Base-by-base conservation (phyloP, 2,797 vertebrate genomes). In the Hydrocynus forskahlii region DNA sequence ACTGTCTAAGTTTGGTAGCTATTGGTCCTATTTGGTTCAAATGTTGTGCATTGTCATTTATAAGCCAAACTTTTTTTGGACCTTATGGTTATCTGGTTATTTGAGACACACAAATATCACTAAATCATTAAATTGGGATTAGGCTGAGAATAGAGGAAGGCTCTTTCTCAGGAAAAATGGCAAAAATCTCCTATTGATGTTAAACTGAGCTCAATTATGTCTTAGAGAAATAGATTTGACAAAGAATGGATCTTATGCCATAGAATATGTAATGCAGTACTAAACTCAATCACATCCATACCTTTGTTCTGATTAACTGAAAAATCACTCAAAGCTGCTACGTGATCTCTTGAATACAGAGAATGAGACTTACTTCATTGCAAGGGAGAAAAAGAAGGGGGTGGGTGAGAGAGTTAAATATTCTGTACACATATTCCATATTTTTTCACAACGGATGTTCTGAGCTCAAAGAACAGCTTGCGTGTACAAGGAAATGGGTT, bases 381-480 rank as follows among this genome's bases (percentile, higher is more conserved):
- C 29, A 64, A 38, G 2, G 6, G 14, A 17, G 62, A 64, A 64
- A 4, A 12, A 38, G 62, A 63, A 60, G 12, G 60, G n/a, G 19
- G 55, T 8, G 21, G 59, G 8, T n/a, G 64, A 43, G 2, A 67
- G 38, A n/a, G 14, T 14, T 35, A 7, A 67, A 19, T 40, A n/a
- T 67, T 67, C 64, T 25, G 29, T 21, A 71, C 48, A 68, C 45
- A 57, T 73, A 48, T 80, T 72, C 67, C 62, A 64, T 64, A 38
- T 67, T 67, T 67, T 62, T 75, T 69, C 40, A 83, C 57, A 77
- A 48, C 54, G 76, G 43, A 73, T 55, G 43, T 79, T 19, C 64
- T 17, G 55, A 68, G 71, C 64, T 70, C 40, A 81, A 74, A 75
- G 71, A 79, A 78, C 7, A 25, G 21, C 68, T 35, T 76, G 52